phyloP scores from a whole-genome alignment of 2,113 vertebrate species.

The Andinoacara biseriatus region DNA sequence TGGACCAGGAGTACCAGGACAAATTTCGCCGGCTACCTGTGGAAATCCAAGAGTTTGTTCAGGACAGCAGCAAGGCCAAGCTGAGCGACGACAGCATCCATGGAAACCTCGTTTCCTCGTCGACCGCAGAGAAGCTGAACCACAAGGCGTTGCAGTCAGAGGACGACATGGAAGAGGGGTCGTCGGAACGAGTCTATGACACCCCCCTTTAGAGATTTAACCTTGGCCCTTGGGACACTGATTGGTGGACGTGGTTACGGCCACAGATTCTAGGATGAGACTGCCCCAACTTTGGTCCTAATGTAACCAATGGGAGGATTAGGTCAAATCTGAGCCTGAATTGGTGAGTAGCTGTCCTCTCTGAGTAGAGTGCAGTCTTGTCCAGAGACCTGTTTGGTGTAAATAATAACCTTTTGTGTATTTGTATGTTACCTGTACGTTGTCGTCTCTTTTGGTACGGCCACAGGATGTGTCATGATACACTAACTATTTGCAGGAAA shows the following conservation, averaged over 20 bases:
- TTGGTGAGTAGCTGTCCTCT: constrained; percentile 73
- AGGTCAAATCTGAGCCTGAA: constrained; percentile 64
- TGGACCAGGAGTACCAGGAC: constrained; percentile 98
- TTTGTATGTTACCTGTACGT: constrained; percentile 65
- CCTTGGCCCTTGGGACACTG: constrained; percentile 49
- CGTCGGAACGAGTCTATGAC: constrained; percentile 87
- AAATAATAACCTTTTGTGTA: constrained; percentile 71
- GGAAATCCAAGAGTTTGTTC: constrained; percentile 98
- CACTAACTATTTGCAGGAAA: constrained; percentile 73
- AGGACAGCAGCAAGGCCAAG: constrained; percentile 93
- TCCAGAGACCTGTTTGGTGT: constrained; percentile 53
- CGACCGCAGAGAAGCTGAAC: constrained; percentile 85
- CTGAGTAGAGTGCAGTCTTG: constrained; percentile 50
- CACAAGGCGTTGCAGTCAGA: constrained; percentile 88
- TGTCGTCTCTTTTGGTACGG: constrained; percentile 55
- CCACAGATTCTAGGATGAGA: constrained; percentile 51
- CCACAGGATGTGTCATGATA: constrained; percentile 73
- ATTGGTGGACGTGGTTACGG: constrained; percentile 49
- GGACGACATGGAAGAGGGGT: constrained; percentile 86
- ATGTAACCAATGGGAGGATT: constrained; percentile 65
- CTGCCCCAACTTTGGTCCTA: constrained; percentile 54
- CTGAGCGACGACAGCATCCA: constrained; percentile 81
- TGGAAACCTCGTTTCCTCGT: constrained; percentile 70
- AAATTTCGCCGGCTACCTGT: constrained; percentile 96
- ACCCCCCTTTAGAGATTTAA: constrained; percentile 86